phyloP scores from a whole-genome alignment of 2,113 vertebrate species.

The Struthio camelus region DNA sequence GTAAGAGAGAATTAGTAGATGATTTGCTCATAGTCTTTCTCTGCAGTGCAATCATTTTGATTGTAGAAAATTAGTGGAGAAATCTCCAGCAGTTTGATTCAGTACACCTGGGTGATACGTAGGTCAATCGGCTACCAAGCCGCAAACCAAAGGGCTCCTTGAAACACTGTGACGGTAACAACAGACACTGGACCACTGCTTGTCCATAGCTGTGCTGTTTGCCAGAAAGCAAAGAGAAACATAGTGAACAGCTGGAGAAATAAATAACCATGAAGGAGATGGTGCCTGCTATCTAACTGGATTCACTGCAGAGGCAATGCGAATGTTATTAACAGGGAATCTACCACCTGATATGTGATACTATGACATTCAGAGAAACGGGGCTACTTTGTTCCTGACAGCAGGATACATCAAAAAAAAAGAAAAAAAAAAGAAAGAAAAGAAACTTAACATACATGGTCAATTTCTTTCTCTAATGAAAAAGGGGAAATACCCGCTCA shows the following conservation, averaged over 20 bases:
- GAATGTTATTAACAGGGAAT: background rate
- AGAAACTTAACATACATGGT: background rate
- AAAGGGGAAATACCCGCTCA: background rate
- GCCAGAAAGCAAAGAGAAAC: background rate
- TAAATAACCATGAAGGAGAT: background rate
- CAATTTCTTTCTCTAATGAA: background rate
- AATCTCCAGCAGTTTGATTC: background rate
- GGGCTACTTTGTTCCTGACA: background rate
- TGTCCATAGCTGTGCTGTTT: background rate
- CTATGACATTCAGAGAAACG: background rate
- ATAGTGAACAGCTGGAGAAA: background rate
- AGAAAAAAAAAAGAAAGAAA: background rate
- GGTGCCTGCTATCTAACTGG: rapidly evolving
- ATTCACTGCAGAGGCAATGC: background rate
- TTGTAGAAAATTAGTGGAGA: background rate
- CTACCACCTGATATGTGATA: background rate
- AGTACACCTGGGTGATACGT: rapidly evolving
- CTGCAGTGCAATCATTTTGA: background rate
- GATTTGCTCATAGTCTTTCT: background rate
- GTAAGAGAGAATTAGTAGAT: background rate
- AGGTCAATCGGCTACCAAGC: background rate
- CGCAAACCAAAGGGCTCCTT: background rate
- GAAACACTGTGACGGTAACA: background rate
- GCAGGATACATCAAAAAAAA: background rate
- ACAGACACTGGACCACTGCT: background rate